Conservation (phyloP, 1,140 invertebrate species). For the Aphelenchoides avenae region DNA sequence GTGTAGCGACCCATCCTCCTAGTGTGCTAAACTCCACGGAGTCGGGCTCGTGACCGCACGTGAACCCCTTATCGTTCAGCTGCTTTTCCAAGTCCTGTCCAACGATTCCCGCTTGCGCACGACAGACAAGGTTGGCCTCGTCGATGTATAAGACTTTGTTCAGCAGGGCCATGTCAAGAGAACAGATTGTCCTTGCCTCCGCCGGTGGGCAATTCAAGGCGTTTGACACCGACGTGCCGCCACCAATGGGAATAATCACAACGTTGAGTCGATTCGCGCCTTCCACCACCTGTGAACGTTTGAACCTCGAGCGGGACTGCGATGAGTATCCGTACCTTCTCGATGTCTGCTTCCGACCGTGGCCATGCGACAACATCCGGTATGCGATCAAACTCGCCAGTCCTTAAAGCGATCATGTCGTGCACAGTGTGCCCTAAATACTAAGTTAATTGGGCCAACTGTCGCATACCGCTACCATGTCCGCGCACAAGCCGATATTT, state of each 20-base stretch:
- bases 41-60: constrained; percentile 82
- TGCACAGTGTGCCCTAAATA: constrained; percentile 91
- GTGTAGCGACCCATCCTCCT: constrained; percentile 96
- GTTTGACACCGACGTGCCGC: constrained; percentile 87
- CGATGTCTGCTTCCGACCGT: constrained; percentile 39
- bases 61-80: constrained; percentile 59
- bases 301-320: constrained; percentile 70
- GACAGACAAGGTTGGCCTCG: constrained; percentile 76
- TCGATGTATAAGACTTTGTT: constrained; percentile 86
- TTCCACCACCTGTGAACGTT: constrained; percentile 71
- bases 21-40: constrained; percentile 84
- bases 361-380: constrained; percentile 93
- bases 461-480: neutral
- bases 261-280: constrained; percentile 72
- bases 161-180: constrained; percentile 91
- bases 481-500: neutral
- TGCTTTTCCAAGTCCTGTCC: constrained; percentile 72
- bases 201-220: constrained; percentile 77
- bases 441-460: constrained; percentile 73
- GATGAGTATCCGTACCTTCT: constrained; percentile 25
- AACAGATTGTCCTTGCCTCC: constrained; percentile 79
- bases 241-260: constrained; percentile 90
- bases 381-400: constrained; percentile 73
- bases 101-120: constrained; percentile 67
- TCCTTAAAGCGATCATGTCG: constrained; percentile 76